Evolutionary conservation across 2,113 vertebrate species (phyloP).

Genomic region (Periophthalmodon schlosseri): DNA sequence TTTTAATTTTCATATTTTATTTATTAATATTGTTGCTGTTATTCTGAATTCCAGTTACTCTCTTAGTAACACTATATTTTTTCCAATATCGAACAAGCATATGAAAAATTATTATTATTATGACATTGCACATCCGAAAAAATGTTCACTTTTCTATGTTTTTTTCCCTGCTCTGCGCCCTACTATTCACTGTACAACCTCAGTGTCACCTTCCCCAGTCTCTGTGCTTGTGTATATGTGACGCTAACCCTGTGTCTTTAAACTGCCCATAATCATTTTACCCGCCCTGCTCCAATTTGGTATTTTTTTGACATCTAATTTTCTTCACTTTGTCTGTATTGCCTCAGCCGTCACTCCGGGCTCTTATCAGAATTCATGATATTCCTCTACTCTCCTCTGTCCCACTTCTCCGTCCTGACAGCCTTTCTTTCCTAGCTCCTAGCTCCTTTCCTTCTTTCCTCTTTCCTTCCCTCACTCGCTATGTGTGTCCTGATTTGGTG

Average conservation of each 20-base stretch:
- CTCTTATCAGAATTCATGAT: conserved; percentile 60
- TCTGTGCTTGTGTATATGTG: background rate
- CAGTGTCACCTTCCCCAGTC: background rate
- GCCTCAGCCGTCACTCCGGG: conserved; percentile 35
- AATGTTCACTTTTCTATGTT: background rate
- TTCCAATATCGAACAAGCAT: background rate
- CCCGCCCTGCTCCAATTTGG: conserved; percentile 39
- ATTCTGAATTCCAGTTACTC: no score
- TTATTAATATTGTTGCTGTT: no score
- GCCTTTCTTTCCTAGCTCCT: conserved; percentile 4
- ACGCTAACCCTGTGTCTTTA: conserved; percentile 11
- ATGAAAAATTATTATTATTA: no score
- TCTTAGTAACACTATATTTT: background rate
- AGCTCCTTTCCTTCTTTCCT: conserved; percentile 25
- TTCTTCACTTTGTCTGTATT: conserved; percentile 46
- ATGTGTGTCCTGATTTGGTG: conserved; percentile 33
- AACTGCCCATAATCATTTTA: conserved; percentile 24
- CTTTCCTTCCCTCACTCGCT: conserved; percentile 28
- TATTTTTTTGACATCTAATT: conserved; percentile 53
- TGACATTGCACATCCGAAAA: background rate
- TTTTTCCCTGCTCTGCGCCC: background rate
- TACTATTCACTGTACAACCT: background rate
- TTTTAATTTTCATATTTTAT: no score
- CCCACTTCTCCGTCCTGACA: conserved; percentile 11
- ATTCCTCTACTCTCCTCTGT: conserved; percentile 33